A percentile compares a stretch with the other conserved stretches of the same genome.
phyloP scores from a whole-genome alignment of 2,797 vertebrate genomes.

The Bovichtus diacanthus region DNA sequence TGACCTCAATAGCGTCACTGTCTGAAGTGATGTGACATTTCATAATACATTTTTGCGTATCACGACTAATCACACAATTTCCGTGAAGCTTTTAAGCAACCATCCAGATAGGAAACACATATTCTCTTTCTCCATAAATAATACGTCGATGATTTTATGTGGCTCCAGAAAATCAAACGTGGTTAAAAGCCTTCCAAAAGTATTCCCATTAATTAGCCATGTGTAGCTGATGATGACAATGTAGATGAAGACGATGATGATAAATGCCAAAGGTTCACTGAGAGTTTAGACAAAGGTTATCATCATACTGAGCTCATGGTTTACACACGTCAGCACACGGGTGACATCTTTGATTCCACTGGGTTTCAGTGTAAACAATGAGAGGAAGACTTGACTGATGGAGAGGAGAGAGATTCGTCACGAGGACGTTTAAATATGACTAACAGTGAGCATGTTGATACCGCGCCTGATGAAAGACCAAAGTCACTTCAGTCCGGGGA shows the following conservation, averaged over 20 bases:
- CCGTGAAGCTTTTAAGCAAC: constrained; percentile 3
- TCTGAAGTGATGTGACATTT: constrained; percentile 1
- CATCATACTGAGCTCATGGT: constrained; percentile 76
- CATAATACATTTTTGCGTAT: background rate
- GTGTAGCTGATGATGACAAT: constrained; percentile 60
- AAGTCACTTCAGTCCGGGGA: constrained; percentile 4
- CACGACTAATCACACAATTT: background rate
- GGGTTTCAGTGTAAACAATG: constrained; percentile 73
- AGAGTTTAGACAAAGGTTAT: constrained; percentile 79
- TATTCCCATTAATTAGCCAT: constrained; percentile 63
- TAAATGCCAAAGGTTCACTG: constrained; percentile 64
- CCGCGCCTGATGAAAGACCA: constrained; percentile 8
- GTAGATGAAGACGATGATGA: constrained; percentile 68
- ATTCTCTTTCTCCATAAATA: constrained; percentile 23
- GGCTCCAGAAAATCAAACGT: constrained; percentile 34
- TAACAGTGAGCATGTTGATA: constrained; percentile 13
- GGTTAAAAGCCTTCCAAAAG: constrained; percentile 54
- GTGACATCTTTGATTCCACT: constrained; percentile 66
- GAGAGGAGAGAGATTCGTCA: constrained; percentile 32
- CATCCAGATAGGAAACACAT: constrained; percentile 16
- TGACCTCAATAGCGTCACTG: background rate
- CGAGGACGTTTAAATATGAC: constrained; percentile 17
- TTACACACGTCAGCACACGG: constrained; percentile 57
- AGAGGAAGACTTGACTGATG: constrained; percentile 58
- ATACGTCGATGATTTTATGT: constrained; percentile 14